Evolutionary conservation across 2,888 invertebrate species (phyloP), one percentile per base, ranked within the genome.

Genomic region (Lamproptera curius): DNA sequence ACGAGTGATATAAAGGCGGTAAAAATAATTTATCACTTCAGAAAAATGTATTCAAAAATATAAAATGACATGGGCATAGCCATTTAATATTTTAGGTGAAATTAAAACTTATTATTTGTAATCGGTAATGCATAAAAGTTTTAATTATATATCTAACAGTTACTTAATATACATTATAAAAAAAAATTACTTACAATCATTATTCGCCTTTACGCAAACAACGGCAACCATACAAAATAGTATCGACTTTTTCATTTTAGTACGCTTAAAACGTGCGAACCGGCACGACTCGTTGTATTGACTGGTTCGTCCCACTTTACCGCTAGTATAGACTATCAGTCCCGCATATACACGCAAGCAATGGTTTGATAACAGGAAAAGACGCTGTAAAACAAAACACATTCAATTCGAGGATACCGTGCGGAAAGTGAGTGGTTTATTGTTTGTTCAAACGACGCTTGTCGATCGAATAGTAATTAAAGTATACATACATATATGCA

Each of bases 161-260:
- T 23, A 8, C 14, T 13, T 34, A 34, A 34, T 3, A 11, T 34
- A 11, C 13, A 34, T 4, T 34, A 13, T 13, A 8, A 34, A 34
- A 34, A 26, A 26, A 40, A 1, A 28, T 35, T 35, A 46, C 46
- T 46, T 2, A 46, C 46, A 28, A 9, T 46, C 46, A 3, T 42
- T 31, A 17, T 41, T 41, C 11, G 41, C 28, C 1, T 17, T 5
- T 1, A 16, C 41, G 5, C 13, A 4, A 1, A 16, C 41, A 9
- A 41, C 15, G 10, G 14, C 10, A n/a, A 36, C 8, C 28, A 37
- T 31, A 17, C 35, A 9, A 15, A 46, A 4, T 11, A 31, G 0
- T 1, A 23, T 11, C 3, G 28, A 28, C 6, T 9, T 17, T 15
- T 42, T 35, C 46, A 46, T 46, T 3, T 14, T 36, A 2, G 16